Base-by-base conservation (phyloP, 2,888 invertebrate species). In the Amblyjoppa proteus region DNA sequence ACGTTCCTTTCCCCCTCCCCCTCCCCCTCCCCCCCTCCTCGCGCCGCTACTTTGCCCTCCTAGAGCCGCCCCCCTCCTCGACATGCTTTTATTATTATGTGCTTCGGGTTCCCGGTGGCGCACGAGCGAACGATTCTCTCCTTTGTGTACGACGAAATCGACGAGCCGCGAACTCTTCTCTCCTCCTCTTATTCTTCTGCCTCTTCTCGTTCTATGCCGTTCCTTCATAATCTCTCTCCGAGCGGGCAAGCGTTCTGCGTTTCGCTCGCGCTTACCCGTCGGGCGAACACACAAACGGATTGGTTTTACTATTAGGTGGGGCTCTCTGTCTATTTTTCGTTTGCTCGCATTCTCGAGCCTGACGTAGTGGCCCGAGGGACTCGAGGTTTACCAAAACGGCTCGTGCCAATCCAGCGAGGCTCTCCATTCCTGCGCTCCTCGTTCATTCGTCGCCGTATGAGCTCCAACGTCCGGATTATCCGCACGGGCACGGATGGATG, bases 1-100 rank as follows among this genome's bases (percentile, higher is more conserved):
- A 84, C 89, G 87, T 84, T 81, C 85, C 85, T 82, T 77, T 84
- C 86, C 81, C 69, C 70, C 85, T 0, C 20, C 20, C 85, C 86
- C 81, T 84, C 86, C 81, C 69, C 70, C 85, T 0, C 20, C 20
- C 85, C 86, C 81, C 69, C 70, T 76, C 80, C 76, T 61, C 66
- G 51, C 79, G 70, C 34, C 76, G 68, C 68, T 75, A 49, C 71
- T 68, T 81, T 75, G 41, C 41, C 66, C 74, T 76, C 45, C 61
- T 78, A 85, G 69, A 61, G 75, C 79, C 68, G 76, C 81, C 79
- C 28, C 28, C 73, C 77, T 3, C 53, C 16, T 7, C 20, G 53
- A 69, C 61, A 58, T 61, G 71, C 83, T 86, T 71, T 74, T 81
- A 68, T 80, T 79, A 81, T 76, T 86, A 85, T 83, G 81, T 87